Evolutionary conservation across 2,888 invertebrate species (phyloP), one percentile per base, ranked within the genome.

Genomic region (Glomeris marginata): DNA sequence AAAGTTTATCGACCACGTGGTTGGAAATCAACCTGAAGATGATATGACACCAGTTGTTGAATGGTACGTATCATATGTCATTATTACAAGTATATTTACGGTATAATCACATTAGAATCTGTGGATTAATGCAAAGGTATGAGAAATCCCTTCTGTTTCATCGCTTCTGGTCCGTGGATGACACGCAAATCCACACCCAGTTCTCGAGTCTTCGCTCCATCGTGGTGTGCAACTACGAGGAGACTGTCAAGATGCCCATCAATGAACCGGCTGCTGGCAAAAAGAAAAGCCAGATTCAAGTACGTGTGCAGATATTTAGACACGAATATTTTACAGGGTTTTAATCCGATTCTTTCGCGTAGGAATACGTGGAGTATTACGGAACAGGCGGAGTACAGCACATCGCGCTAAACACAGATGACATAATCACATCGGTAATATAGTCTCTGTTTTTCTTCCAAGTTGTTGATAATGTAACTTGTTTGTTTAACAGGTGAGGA

Each of bases 321-420:
- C 15, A 45, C 22, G 28, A 21, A 15, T 41, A 40, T 44, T 37
- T 21, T 11, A 41, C 8, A 37, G 16, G 44, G 28, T 8, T 5
- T 28, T 28, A 8, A 28, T 28, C 3, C 28, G 3, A 28, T 8
- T 8, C 52, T 6, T 52, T 16, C 45, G 58, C 60, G 28, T 61
- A 71, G 69, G 98, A 98, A 67, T 98, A 87, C 65, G 92, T 97
- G 40, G 95, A 98, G 61, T 98, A 94, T 66, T 92, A 97, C 64
- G 97, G 95, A 1, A 92, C 94, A 1, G 84, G 92, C 2, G 98
- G 98, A 0, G 92, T 97, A 1, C 98, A 98, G 67, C 98, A 98
- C 63, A 91, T 98, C 58, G 97, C 97, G 2, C 73, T 98, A n/a
- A 92, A 92, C 64, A 91, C 94, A 0, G 74, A 78, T 55, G 84